These are phyloP conservation scores for Hermodice carunculata DNA, from an alignment of 2,888 invertebrate genomes.

Conservation along the genomic window DNA sequence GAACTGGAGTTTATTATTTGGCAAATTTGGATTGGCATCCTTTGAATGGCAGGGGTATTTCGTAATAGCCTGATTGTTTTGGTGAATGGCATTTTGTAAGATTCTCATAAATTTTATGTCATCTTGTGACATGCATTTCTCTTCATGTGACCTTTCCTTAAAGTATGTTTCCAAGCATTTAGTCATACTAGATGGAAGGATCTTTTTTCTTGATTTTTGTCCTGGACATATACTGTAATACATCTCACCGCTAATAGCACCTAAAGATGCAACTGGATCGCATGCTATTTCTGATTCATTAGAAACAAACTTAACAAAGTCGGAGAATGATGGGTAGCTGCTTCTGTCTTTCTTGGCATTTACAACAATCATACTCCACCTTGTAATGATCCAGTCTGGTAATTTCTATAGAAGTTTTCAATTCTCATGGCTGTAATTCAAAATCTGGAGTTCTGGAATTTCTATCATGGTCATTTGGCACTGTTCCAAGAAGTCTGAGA, in stretches of 20 bases:
- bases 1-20: too few species aligned
- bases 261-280: slow-evolving; percentile 33
- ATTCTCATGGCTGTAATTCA: slow-evolving; percentile 18
- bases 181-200: too few species aligned
- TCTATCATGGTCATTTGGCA: slow-evolving; percentile 6
- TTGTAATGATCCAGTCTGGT: slow-evolving; percentile 28
- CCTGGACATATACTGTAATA: too few species aligned
- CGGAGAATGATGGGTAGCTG: slow-evolving; percentile 28
- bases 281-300: slow-evolving; percentile 38
- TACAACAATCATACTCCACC: slow-evolving; percentile 31
- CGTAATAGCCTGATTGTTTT: too few species aligned
- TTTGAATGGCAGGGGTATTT: too few species aligned
- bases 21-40: too few species aligned
- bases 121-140: too few species aligned
- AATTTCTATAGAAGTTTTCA: slow-evolving; percentile 35
- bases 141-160: too few species aligned
- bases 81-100: too few species aligned
- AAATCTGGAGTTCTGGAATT: background rate
- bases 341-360: slow-evolving; percentile 9
- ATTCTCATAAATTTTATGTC: too few species aligned
- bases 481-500: slow-evolving; percentile 22
- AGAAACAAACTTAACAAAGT: slow-evolving; percentile 26
- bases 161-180: too few species aligned
- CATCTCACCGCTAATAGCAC: background rate
- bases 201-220: too few species aligned